Evolutionary conservation across 2,888 invertebrate species (phyloP).

Genomic region (Bedellia somnulentella): DNA sequence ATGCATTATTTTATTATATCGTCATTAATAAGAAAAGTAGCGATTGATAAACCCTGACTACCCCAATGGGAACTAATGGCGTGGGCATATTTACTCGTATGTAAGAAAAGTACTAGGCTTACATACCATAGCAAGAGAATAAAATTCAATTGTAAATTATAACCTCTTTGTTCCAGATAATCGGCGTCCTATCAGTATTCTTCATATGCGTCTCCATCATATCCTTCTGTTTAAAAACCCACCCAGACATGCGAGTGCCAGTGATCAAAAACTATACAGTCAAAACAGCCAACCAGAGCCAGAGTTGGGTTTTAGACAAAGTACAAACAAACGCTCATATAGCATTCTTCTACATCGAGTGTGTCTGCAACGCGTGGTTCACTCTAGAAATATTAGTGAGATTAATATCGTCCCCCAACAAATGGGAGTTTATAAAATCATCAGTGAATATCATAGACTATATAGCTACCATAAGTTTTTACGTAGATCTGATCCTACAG

Average conservation of each 20-base stretch:
- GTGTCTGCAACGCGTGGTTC: slow-evolving; percentile 99
- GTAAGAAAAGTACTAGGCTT: too few species aligned
- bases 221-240: slow-evolving; percentile 99
- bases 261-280: slow-evolving; percentile 81
- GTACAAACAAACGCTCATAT: slow-evolving; percentile 93
- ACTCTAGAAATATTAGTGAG: slow-evolving; percentile 93
- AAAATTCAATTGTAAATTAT: too few species aligned
- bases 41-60: too few species aligned
- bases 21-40: too few species aligned
- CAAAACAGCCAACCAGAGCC: slow-evolving; percentile 71
- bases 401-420: slow-evolving; percentile 91
- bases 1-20: too few species aligned
- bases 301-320: slow-evolving; percentile 85
- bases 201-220: slow-evolving; percentile 99
- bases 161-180: slow-evolving; percentile 78
- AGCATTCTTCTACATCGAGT: slow-evolving; percentile 98
- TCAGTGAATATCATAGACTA: slow-evolving; percentile 99
- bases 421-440: slow-evolving; percentile 91
- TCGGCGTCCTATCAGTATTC: slow-evolving; percentile 97
- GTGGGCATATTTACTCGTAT: too few species aligned
- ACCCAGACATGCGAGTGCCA: slow-evolving; percentile 96
- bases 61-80: too few species aligned
- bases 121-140: too few species aligned
- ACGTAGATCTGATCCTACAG: slow-evolving; percentile 89
- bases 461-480: slow-evolving; percentile 97